These are phyloP conservation scores for Cenopis cana DNA, from an alignment of 2,888 invertebrate genomes.

Conservation along the genomic window DNA sequence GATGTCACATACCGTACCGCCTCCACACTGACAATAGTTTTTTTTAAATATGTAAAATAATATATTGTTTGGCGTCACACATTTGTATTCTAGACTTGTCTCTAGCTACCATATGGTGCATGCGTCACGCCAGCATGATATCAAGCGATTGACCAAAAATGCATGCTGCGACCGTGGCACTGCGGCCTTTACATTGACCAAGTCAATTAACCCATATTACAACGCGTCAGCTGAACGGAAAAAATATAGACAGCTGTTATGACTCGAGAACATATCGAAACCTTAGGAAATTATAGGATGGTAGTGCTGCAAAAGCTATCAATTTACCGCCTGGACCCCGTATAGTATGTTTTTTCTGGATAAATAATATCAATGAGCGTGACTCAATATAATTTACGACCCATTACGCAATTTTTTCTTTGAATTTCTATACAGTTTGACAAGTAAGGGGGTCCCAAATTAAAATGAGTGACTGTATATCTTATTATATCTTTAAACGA, in stretches of 20 bases:
- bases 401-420: too few relatives aligned
- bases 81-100: conserved; percentile 22
- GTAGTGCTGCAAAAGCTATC: not conserved
- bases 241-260: not conserved
- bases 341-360: not conserved
- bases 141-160: conserved; percentile 40
- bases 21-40: too few relatives aligned
- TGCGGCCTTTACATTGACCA: conserved; percentile 42
- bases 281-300: not conserved
- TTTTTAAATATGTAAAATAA: too few relatives aligned
- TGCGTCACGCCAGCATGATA: conserved; percentile 36
- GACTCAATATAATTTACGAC: too few relatives aligned
- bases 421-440: too few relatives aligned
- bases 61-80: not conserved
- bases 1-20: too few relatives aligned
- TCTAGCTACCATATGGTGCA: conserved; percentile 35
- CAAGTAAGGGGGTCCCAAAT: too few relatives aligned
- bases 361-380: not conserved
- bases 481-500: too few relatives aligned
- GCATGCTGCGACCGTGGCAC: conserved; percentile 30
- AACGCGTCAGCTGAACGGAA: not conserved
- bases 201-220: conserved; percentile 36
- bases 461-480: too few relatives aligned
- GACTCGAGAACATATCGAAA: not conserved
- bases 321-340: not conserved